Conservation (phyloP, 1,140 invertebrate species). For the Scaptomyza hsui region DNA sequence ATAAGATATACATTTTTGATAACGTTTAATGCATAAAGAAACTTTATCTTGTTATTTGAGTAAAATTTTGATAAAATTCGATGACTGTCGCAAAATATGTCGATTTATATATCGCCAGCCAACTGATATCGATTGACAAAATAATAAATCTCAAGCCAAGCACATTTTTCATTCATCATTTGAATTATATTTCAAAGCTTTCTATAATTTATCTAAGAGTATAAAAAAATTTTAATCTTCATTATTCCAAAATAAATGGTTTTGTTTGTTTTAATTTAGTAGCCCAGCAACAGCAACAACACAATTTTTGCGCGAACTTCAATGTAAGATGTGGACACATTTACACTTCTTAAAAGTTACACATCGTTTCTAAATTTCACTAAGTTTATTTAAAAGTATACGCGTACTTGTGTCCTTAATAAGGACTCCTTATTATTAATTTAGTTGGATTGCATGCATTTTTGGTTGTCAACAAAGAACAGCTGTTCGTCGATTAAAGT, state of each 20-base stretch:
- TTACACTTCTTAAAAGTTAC: too few relatives aligned
- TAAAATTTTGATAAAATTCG: neutral
- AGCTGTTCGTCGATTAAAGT: neutral
- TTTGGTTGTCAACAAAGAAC: slow-evolving; percentile 1
- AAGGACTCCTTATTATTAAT: too few relatives aligned
- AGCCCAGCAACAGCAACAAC: too few relatives aligned
- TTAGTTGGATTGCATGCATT: too few relatives aligned
- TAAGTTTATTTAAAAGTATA: too few relatives aligned
- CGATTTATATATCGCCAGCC: slow-evolving; percentile 3
- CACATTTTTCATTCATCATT: neutral
- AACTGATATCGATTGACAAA: neutral
- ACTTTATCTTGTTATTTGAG: neutral
- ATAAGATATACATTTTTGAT: neutral
- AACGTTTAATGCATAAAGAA: neutral
- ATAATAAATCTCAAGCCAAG: neutral
- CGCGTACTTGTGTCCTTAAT: too few relatives aligned
- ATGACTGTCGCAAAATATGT: slow-evolving; percentile 11
- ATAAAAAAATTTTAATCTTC: too few relatives aligned
- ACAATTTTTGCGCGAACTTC: too few relatives aligned
- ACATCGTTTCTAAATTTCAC: too few relatives aligned
- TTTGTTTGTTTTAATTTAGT: too few relatives aligned
- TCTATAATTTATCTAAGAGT: neutral
- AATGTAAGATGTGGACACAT: too few relatives aligned
- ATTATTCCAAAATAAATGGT: too few relatives aligned
- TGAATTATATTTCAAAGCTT: neutral